Evolutionary conservation across 2,888 invertebrate genomes (phyloP).

Genomic region (Ferrisia virgata): DNA sequence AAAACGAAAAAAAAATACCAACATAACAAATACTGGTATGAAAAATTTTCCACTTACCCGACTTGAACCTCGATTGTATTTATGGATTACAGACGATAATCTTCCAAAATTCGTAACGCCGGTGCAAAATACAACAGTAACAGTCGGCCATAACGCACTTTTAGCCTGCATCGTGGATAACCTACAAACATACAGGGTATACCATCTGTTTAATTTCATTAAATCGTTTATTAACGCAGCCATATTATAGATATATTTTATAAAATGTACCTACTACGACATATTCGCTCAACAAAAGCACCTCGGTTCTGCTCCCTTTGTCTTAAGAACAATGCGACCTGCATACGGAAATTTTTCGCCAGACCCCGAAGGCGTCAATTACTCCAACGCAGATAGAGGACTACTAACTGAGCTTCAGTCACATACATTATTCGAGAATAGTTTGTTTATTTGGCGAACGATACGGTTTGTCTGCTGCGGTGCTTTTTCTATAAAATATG

Average conservation of each 20-base stretch:
- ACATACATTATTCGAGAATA: slow-evolving; percentile 31
- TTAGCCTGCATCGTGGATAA: slow-evolving; percentile 86
- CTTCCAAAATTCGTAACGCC: slow-evolving; percentile 75
- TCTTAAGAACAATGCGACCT: background rate
- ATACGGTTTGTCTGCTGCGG: slow-evolving; percentile 28
- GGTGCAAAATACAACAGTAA: slow-evolving; percentile 84
- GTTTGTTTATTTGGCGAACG: slow-evolving; percentile 21
- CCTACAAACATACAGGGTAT: slow-evolving; percentile 78
- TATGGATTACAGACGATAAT: slow-evolving; percentile 34
- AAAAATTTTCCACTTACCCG: background rate
- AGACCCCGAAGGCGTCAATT: slow-evolving; percentile 21
- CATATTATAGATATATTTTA: slow-evolving; percentile 2
- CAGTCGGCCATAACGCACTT: slow-evolving; percentile 78
- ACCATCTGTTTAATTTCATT: slow-evolving; percentile 27
- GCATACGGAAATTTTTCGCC: background rate
- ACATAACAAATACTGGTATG: background rate
- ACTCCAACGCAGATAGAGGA: slow-evolving; percentile 16
- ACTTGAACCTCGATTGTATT: background rate
- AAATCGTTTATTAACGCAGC: slow-evolving; percentile 2
- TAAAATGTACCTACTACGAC: background rate
- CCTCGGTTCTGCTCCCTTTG: background rate
- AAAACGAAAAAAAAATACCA: background rate
- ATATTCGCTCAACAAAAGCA: background rate
- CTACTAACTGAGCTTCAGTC: slow-evolving; percentile 19
- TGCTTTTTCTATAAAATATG: slow-evolving; percentile 35